Percentiles rank a stretch among this genome's conserved stretches.
phyloP scores from a whole-genome alignment of 2,113 vertebrate genomes.

The Microcebus ravelobensis region DNA sequence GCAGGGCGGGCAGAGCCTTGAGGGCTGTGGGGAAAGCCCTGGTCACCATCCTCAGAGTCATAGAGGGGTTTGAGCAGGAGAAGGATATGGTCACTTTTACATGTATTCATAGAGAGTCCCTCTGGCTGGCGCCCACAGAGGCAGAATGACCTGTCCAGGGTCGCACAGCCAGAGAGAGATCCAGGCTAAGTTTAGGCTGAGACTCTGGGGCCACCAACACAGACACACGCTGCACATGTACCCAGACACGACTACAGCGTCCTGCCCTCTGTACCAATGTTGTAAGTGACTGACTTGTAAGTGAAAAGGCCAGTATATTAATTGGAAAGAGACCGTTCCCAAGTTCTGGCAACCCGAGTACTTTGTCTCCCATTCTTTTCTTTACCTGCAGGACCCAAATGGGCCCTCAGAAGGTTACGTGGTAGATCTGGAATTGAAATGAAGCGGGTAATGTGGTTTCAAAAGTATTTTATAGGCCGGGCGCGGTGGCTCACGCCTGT shows the following conservation, averaged over 20 bases:
- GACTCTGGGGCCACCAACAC: not conserved
- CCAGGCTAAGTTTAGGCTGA: not conserved
- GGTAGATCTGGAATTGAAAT: not conserved
- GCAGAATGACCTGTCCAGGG: not conserved
- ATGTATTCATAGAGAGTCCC: not conserved
- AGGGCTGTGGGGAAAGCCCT: not conserved
- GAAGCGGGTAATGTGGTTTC: not conserved
- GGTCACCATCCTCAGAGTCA: not conserved
- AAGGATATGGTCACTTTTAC: not conserved
- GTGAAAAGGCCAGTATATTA: not conserved
- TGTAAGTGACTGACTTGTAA: not conserved
- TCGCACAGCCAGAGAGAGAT: not conserved
- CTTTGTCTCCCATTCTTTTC: not conserved
- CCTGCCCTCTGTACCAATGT: not conserved
- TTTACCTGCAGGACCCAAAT: not conserved
- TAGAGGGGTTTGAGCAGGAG: not conserved
- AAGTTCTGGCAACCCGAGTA: not conserved
- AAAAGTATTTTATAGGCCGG: not conserved
- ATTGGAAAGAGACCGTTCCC: not conserved
- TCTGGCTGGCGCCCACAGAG: not conserved
- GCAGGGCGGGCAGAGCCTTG: not conserved
- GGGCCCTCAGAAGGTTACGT: not conserved
- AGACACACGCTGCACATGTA: rapidly evolving
- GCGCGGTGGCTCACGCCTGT: too few species aligned
- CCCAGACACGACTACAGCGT: not conserved